These are phyloP conservation scores for Rotaria sp. DNA, from an alignment of 2,888 invertebrate species.

Conservation along the genomic window DNA sequence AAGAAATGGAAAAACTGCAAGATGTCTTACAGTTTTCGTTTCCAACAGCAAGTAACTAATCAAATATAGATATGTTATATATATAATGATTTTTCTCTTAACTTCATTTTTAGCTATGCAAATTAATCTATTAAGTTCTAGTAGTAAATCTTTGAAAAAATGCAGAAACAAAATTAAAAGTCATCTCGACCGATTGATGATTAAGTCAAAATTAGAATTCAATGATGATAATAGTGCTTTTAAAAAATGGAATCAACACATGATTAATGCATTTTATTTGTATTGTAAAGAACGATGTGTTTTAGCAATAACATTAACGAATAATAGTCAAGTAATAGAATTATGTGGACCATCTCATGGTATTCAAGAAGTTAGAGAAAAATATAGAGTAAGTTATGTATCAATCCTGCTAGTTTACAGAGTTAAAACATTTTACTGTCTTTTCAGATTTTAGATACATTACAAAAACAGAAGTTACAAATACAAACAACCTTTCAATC, in stretches of 20 bases:
- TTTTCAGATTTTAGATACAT: background rate
- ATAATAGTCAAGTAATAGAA: background rate
- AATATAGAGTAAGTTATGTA: background rate
- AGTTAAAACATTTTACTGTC: background rate
- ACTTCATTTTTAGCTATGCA: background rate
- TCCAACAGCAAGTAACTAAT: background rate
- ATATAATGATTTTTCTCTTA: background rate
- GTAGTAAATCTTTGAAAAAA: background rate
- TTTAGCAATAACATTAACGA: background rate
- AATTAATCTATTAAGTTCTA: background rate
- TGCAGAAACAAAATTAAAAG: background rate
- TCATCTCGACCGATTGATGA: background rate
- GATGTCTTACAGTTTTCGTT: background rate
- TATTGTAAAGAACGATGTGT: background rate
- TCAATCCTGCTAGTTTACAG: no score
- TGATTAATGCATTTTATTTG: background rate
- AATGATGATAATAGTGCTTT: background rate
- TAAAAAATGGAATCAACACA: background rate
- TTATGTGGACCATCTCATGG: background rate
- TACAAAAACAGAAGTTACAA: background rate
- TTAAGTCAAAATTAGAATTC: background rate
- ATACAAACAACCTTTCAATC: background rate
- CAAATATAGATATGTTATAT: background rate
- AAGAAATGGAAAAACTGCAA: background rate
- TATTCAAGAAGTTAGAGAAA: background rate